Evolutionary conservation across 2,113 vertebrate genomes (phyloP), one percentile per base, ranked within the genome.

Genomic region (Chamaetylas fuelleborni): DNA sequence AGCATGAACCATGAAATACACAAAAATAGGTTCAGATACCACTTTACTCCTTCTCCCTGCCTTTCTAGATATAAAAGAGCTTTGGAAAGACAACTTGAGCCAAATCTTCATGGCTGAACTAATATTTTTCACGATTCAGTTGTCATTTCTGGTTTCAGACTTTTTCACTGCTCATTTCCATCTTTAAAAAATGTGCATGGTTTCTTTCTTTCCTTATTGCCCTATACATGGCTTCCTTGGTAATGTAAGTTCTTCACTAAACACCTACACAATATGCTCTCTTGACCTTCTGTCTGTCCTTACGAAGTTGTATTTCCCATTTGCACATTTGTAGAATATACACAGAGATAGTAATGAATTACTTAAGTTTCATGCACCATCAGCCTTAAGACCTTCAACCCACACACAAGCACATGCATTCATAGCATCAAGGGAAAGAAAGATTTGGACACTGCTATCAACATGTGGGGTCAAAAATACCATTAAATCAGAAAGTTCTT

Each of bases 401-500:
- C 95, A 86, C 93, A 81, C 81, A 67, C 8, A 88, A 81, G 38
- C 66, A 85, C 58, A 88, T 4, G 6, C 61, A 82, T 88, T 79
- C 85, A 60, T 71, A 45, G 65, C 86, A 97, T 97, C 93, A 97
- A 93, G 94, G 88, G 92, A 97, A 86, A 94, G 94, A 96, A 92
- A 92, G 95, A 94, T 95, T 97, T 98, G 97, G 98, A 98, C 88
- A 17, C 96, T 94, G 93, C 96, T 97, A 83, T 97, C 78, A 72
- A 94, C 97, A 93, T 96, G 96, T 93, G 97, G 95, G 97, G 92
- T 93, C 95, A 97, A 92, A 96, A 53, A 61, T 96, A 95, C 90
- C 81, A 65, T 95, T 97, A 89, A 83, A 95, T 93, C 88, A 80
- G 92, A 78, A 95, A 96, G 95, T 96, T 96, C 96, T 95, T 96